Base-by-base conservation (phyloP, 2,113 vertebrate species). In the Pholis gunnellus region DNA sequence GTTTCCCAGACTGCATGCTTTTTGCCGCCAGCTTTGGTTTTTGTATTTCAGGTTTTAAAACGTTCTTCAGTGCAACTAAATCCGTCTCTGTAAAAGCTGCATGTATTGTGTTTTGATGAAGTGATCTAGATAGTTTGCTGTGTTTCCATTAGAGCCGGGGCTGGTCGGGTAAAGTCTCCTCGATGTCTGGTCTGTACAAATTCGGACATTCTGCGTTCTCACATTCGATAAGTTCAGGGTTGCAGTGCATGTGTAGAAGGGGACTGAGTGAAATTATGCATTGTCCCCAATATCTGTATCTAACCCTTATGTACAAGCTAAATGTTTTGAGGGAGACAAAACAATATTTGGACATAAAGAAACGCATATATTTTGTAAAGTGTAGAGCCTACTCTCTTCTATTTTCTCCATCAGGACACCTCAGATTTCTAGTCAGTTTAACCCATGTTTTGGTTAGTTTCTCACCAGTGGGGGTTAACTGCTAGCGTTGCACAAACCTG, bases 21-120 rank as follows among this genome's bases (percentile, higher is more conserved):
- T 57, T 34, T 34, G 27, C 60, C 27, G 9, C 14, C 22, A 10
- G 50, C 40, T 61, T 69, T 70, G 56, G 56, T 75, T 61, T 69
- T 34, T 42, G 14, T 17, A 2, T 54, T 63, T 70, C 42, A 59
- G 17, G 15, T 60, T 68, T 75, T 29, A 40, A 61, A 31, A n/a
- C 2, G 2, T 7, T 7, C 14, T 14, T 4, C 57, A 38, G 10
- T 76, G 56, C 18, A 54, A 59, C 7, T 27, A 59, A 20, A 48
- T 38, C 25, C 3, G 1, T 22, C 57, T 14, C 8, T 46, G 34
- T 6, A 54, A 64, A 31, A 48, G 52, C 52, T 54, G 17, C 14
- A 54, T 2, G 4, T 22, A 6, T 54, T 11, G 2, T n/a, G 48
- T n/a, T 54, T 20, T 54, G 52, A 54, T n/a, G 52, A 54, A 11